A percentile compares a stretch with the other conserved stretches of the same genome.
Conservation (phyloP, 2,888 invertebrate genomes). For the Aleiodes alternator region DNA sequence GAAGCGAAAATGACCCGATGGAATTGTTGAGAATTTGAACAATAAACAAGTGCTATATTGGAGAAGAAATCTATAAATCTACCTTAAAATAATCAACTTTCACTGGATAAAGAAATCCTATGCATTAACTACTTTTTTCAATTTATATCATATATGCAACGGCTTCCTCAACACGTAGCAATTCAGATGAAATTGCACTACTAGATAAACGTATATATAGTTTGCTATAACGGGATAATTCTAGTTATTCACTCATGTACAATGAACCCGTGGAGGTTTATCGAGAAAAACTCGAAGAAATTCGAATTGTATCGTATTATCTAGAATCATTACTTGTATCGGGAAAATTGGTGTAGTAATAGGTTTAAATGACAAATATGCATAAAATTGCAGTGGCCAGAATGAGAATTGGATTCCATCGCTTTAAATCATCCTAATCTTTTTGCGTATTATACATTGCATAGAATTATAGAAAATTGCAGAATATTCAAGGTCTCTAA, state of each 20-base stretch:
- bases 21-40: conserved; percentile 27
- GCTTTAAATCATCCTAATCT: background rate
- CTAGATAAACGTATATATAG: conserved; percentile 7
- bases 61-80: conserved; percentile 11
- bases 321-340: background rate
- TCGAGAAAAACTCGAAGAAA: background rate
- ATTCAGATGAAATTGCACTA: background rate
- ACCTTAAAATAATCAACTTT: background rate
- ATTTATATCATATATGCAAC: background rate
- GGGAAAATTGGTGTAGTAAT: conserved; percentile 3
- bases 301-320: background rate
- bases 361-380: background rate
- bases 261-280: background rate
- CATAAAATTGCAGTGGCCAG: background rate
- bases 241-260: background rate
- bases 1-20: background rate
- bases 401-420: background rate
- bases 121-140: conserved; percentile 1
- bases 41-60: background rate
- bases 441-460: background rate
- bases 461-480: background rate
- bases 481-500: background rate
- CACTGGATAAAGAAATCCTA: conserved; percentile 3
- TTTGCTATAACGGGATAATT: conserved; percentile 21
- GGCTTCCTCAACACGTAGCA: background rate